Evolutionary conservation across 1,140 invertebrate genomes (phyloP).

Genomic region (Cydia pomonella): DNA sequence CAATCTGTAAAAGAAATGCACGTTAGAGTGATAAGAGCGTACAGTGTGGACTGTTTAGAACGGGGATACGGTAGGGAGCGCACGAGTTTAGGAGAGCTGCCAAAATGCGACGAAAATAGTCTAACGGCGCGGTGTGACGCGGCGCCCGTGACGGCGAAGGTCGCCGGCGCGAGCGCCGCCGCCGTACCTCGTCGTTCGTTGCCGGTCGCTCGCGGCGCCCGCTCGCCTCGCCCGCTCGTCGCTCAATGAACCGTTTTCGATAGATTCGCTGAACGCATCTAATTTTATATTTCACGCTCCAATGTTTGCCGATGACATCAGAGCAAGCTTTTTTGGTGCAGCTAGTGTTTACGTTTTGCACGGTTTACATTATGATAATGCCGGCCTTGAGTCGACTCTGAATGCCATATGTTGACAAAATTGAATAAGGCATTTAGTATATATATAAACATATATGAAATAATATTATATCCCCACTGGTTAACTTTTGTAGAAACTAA

Average conservation of each 20-base stretch:
- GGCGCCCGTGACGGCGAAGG: slow-evolving; percentile 67
- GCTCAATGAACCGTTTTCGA: slow-evolving; percentile 73
- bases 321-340: slow-evolving; percentile 70
- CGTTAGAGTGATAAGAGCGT: slow-evolving; percentile 45
- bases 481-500: neutral
- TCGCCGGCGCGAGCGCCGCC: slow-evolving; percentile 50
- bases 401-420: slow-evolving; percentile 35
- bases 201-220: slow-evolving; percentile 72
- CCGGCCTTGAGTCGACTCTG: slow-evolving; percentile 52
- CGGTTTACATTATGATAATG: slow-evolving; percentile 49
- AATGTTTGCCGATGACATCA: slow-evolving; percentile 77
- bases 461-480: neutral
- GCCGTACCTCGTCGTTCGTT: slow-evolving; percentile 71
- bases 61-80: slow-evolving; percentile 47
- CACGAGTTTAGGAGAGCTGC: slow-evolving; percentile 58
- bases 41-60: slow-evolving; percentile 44
- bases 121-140: slow-evolving; percentile 60
- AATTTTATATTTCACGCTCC: slow-evolving; percentile 71
- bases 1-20: slow-evolving; percentile 71
- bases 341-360: slow-evolving; percentile 73
- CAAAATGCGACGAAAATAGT: slow-evolving; percentile 77
- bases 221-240: slow-evolving; percentile 74
- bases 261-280: slow-evolving; percentile 65
- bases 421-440: neutral
- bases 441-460: neutral